Base-by-base conservation (phyloP, 1,140 invertebrate genomes). In the Calephelis nemesis region DNA sequence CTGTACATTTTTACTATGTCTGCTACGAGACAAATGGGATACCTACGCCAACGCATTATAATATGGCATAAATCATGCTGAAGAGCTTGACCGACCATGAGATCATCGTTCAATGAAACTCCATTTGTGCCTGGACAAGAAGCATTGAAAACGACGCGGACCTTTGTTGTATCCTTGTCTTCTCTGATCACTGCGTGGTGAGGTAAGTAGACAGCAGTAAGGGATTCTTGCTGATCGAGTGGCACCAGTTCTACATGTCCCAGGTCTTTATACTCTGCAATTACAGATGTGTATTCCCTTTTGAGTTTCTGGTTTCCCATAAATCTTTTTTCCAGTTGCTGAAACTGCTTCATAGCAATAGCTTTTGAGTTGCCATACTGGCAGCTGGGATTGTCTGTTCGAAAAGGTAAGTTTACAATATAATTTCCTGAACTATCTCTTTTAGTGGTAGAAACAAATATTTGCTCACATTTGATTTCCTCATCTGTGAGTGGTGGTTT, bases 1-100 rank as follows among this genome's bases (percentile, higher is more conserved):
- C 54, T 52, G 15, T 71, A 74, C 74, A 76, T 73, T 65, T 75
- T 73, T 9, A 75, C 19, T 8, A 73, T 67, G 47, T 73, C 71
- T 5, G 72, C 63, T 0, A 52, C 11, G 5, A 74, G 42, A 66
- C 70, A 65, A 12, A 77, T 52, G 0, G 52, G 67, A 67, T 64
- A 47, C 0, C 8, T 54, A 1, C 75, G 47, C 75, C 73, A 74
- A n/a, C 70, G 15, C 50, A 76, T 63, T 40, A 77, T 7, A 6
- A 73, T 71, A 40, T 71, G 67, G 5, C 75, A 13, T 11, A 77
- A 47, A 15, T 72, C 71, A 5, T 15, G 62, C 52, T 77, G 75
- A 0, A 74, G 19, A 12, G 45, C 58, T 11, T 69, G 70, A 7
- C 73, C 75, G 1, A 74, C 42, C 52, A 76, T n/a, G 0, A 76